Percentiles rank a stretch among this genome's conserved stretches.
Evolutionary conservation across 2,888 invertebrate species (phyloP).

Genomic region (Danaus chrysippus): DNA sequence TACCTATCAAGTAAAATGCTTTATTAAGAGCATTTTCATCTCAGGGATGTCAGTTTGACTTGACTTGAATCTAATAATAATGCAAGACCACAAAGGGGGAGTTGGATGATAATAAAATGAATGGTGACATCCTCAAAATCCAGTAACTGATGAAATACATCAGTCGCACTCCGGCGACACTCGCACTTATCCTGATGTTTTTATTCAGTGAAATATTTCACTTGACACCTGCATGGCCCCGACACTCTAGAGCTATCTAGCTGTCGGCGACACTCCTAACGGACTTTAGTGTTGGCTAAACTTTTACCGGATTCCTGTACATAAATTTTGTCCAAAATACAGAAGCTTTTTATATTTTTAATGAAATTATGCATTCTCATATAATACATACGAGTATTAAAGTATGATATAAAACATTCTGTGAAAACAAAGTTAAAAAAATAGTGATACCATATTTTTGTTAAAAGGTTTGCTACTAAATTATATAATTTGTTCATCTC

Average conservation of each 20-base stretch:
- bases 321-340: slow-evolving; percentile 21
- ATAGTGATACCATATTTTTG: too few species aligned
- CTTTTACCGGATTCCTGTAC: slow-evolving; percentile 20
- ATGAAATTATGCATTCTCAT: neutral
- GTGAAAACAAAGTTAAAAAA: too few species aligned
- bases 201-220: slow-evolving; percentile 12
- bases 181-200: neutral
- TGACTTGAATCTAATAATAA: too few species aligned
- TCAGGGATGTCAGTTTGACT: too few species aligned
- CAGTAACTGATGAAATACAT: slow-evolving; percentile 3
- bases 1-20: too few species aligned
- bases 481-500: too few species aligned
- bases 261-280: slow-evolving; percentile 46
- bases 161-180: neutral
- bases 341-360: neutral
- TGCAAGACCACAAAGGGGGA: neutral
- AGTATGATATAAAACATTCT: too few species aligned
- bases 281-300: slow-evolving; percentile 26
- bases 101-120: neutral
- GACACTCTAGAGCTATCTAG: slow-evolving; percentile 44
- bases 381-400: too few species aligned
- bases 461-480: too few species aligned
- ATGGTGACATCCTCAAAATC: neutral
- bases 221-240: slow-evolving; percentile 52
- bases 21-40: too few species aligned